Conservation (phyloP, 2,113 vertebrate species). For the Toxotes chatareus region DNA sequence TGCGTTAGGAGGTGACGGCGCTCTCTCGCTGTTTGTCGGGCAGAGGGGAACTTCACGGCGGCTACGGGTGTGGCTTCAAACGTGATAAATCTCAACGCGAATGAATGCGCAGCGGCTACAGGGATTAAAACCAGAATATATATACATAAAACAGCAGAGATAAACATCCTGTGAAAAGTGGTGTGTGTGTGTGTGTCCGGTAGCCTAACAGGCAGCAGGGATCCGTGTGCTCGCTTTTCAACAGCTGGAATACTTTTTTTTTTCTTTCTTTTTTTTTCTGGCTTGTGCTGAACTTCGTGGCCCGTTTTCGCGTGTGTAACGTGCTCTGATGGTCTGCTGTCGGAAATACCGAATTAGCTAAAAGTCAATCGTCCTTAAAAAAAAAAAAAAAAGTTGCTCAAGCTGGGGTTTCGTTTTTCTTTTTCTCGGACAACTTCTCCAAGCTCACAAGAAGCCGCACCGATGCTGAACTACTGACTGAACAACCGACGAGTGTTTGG, state of each 20-base stretch:
- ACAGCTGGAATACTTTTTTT: slow-evolving; percentile 76
- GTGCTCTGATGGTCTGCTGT: slow-evolving; percentile 42
- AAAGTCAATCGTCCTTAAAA: background rate
- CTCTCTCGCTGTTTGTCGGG: slow-evolving; percentile 64
- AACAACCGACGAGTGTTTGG: slow-evolving; percentile 11
- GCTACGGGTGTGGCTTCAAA: slow-evolving; percentile 84
- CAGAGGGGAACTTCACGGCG: slow-evolving; percentile 76
- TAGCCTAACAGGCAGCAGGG: slow-evolving; percentile 15
- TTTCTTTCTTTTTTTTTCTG: slow-evolving; percentile 35
- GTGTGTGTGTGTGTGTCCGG: background rate
- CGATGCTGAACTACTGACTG: slow-evolving; percentile 40
- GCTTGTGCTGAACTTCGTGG: slow-evolving; percentile 53
- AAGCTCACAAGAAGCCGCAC: background rate
- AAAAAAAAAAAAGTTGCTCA: slow-evolving; percentile 41
- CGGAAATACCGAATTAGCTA: slow-evolving; percentile 21
- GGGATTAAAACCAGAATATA: slow-evolving; percentile 12
- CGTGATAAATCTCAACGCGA: slow-evolving; percentile 75
- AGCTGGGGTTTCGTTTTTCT: background rate
- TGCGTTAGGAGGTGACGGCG: slow-evolving; percentile 64
- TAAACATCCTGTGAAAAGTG: background rate
- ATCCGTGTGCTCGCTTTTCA: slow-evolving; percentile 43
- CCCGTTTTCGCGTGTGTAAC: slow-evolving; percentile 50
- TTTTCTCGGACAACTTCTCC: slow-evolving; percentile 26
- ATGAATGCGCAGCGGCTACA: slow-evolving; percentile 53
- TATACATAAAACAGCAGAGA: background rate